phyloP scores from a whole-genome alignment of 2,113 vertebrate genomes.

The Rhipidura dahli region DNA sequence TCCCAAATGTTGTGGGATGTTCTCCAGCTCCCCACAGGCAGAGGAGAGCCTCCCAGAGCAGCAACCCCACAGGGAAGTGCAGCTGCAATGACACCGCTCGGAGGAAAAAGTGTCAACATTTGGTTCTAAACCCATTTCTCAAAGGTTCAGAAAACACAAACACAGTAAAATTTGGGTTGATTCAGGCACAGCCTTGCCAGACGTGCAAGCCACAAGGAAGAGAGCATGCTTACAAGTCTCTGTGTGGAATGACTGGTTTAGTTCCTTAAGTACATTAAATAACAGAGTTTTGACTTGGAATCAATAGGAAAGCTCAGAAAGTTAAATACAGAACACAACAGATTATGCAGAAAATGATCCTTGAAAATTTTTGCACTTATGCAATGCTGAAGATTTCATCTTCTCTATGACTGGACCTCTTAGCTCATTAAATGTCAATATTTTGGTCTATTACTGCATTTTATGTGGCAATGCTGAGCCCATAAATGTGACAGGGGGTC shows the following conservation, averaged over 20 bases:
- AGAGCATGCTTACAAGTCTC: not conserved
- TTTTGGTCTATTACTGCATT: slow-evolving; percentile 2
- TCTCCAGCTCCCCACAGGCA: not conserved
- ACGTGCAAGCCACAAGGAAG: not conserved
- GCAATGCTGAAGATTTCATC: slow-evolving; percentile 9
- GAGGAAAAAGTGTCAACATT: not conserved
- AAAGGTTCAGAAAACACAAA: not conserved
- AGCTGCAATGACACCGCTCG: not conserved
- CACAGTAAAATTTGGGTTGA: not conserved
- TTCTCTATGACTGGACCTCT: not conserved
- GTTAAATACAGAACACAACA: slow-evolving; percentile 29
- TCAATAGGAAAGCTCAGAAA: not conserved
- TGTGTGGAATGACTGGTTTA: not conserved
- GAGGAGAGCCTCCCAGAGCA: not conserved
- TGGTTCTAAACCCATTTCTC: not conserved
- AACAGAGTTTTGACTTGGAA: not conserved
- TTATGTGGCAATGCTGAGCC: not conserved
- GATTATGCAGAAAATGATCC: slow-evolving; percentile 35
- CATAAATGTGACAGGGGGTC: not conserved
- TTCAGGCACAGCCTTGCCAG: not conserved
- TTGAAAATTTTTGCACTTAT: not conserved
- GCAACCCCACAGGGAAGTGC: not conserved
- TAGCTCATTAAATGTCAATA: slow-evolving; percentile 47
- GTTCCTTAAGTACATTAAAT: not conserved
- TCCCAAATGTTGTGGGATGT: not conserved